Base-by-base conservation (phyloP, 2,113 vertebrate species). In the Phylloscopus trochiloides region DNA sequence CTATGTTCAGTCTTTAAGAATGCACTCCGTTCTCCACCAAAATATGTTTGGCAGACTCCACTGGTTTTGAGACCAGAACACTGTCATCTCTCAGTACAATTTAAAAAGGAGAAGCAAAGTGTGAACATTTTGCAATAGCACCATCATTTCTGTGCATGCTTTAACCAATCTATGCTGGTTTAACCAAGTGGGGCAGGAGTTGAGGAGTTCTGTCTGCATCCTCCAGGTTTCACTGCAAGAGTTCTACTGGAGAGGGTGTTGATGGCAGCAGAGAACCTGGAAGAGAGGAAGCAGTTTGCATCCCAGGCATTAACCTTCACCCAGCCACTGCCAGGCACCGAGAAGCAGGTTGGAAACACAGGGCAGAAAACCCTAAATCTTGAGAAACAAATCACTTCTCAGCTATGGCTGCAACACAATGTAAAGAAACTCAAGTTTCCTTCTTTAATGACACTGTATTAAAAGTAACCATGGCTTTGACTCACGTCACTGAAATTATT, bases 401-500 rank as follows among this genome's bases (percentile, higher is more conserved):
- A 90, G 24, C 42, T 48, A 31, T 1, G 11, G 25, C 54, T 88
- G 42, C 40, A 88, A 32, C 45, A 85, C 7, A 34, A 14, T 9
- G 7, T 29, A 50, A 88, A 88, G 28, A 61, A 86, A 28, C 4
- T 42, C 24, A 59, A 12, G 10, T 40, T 47, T 84, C 15, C 57
- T 55, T 42, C 21, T 89, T 42, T 70, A 74, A 52, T 1, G 1
- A 70, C 19, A 31, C 11, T 31, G 5, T 34, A 54, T 2, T 62
- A n/a, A 84, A 61, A 17, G 26, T 12, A 81, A 81, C 24, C 16
- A 5, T 26, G 7, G 25, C 42, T 62, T 62, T 47, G 20, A 57
- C 6, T 77, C 38, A n/a, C 0, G 0, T 24, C 58, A 72, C 20
- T 26, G 34, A 78, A 85, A 57, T 0, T 0, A 68, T 55, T 55